These are phyloP conservation scores for Rousettus madagascariensis DNA, from an alignment of 2,797 vertebrate genomes.

Conservation along the genomic window DNA sequence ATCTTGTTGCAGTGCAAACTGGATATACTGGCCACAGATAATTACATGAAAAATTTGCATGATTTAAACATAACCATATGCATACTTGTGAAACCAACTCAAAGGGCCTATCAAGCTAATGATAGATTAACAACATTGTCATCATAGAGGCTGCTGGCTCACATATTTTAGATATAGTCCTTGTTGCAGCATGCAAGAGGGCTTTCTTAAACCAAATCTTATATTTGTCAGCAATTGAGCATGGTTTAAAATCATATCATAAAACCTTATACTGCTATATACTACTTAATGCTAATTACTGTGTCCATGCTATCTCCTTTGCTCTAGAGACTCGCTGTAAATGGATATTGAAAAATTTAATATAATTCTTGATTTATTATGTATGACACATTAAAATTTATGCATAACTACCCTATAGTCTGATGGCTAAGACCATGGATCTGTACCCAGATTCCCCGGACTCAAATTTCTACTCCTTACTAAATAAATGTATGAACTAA, in stretches of 20 bases:
- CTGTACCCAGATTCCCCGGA: not conserved
- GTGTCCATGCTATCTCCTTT: not conserved
- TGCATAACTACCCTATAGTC: not conserved
- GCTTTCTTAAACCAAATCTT: conserved; percentile 11
- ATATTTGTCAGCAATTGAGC: not conserved
- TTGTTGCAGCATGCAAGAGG: not conserved
- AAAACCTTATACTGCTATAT: not conserved
- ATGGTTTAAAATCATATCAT: not conserved
- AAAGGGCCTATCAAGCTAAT: not conserved
- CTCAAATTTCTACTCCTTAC: not conserved
- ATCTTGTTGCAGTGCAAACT: not conserved
- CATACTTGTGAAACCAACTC: not conserved
- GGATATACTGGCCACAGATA: not conserved
- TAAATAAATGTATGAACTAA: not conserved
- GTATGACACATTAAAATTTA: not conserved
- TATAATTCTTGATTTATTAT: not conserved
- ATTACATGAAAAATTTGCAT: not conserved
- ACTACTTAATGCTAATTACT: not conserved
- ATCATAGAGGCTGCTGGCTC: not conserved
- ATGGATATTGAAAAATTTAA: not conserved
- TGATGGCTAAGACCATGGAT: not conserved
- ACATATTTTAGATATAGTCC: not conserved
- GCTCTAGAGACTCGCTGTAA: not conserved
- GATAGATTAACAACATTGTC: not conserved
- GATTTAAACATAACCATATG: not conserved